Conservation (phyloP, 2,797 vertebrate genomes). For the Mus spretus region DNA sequence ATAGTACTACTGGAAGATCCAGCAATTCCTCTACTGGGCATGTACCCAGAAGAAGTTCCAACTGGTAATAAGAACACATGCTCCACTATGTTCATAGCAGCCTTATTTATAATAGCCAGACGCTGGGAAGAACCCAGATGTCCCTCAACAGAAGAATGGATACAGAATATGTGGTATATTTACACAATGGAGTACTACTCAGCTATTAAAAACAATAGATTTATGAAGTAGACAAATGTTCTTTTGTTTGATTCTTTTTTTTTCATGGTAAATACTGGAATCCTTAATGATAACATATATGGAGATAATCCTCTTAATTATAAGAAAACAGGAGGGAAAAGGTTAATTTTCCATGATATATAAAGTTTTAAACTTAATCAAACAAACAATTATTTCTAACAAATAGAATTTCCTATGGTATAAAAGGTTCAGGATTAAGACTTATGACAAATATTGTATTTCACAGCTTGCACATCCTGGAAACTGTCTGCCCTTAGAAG, state of each 20-base stretch:
- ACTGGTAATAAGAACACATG: no score
- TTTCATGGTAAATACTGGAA: neutral
- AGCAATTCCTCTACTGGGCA: no score
- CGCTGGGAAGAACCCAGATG: no score
- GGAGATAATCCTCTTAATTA: constrained; percentile 38
- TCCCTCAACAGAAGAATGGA: no score
- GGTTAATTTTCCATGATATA: constrained; percentile 30
- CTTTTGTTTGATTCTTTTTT: neutral
- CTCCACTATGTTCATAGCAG: no score
- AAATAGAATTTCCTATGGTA: constrained; percentile 66
- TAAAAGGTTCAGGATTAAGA: constrained; percentile 20
- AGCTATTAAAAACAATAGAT: no score
- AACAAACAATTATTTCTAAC: constrained; percentile 42
- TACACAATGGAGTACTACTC: no score
- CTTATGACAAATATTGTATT: constrained; percentile 41
- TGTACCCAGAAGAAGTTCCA: no score
- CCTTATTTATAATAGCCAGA: no score
- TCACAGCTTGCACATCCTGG: constrained; percentile 50
- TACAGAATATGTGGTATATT: no score
- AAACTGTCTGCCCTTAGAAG: constrained; percentile 46
- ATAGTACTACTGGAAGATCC: no score
- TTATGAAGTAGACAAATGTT: no score
- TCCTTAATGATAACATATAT: neutral
- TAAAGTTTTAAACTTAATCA: constrained; percentile 19
- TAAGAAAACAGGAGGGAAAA: constrained; percentile 50